These are phyloP conservation scores for Heteronetta atricapilla DNA, from an alignment of 2,113 vertebrate species.

Conservation along the genomic window DNA sequence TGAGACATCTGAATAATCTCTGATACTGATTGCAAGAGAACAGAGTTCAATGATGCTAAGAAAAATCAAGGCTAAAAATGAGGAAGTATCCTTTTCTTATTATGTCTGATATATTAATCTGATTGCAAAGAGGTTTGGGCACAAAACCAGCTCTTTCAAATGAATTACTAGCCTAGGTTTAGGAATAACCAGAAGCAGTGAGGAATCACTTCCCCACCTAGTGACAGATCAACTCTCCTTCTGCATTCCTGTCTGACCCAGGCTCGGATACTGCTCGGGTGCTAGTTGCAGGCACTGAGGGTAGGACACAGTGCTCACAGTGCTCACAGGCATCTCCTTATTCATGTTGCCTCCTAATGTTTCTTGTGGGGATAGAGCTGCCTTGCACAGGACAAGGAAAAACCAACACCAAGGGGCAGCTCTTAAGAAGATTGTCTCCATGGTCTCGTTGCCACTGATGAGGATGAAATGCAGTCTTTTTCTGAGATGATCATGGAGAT, in stretches of 20 bases:
- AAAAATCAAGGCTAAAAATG: background rate
- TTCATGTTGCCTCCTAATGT: background rate
- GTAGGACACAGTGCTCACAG: background rate
- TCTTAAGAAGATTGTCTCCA: background rate
- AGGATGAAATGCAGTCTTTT: background rate
- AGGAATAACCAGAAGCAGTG: background rate
- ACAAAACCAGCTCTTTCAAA: background rate
- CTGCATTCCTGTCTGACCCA: background rate
- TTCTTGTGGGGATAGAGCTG: background rate
- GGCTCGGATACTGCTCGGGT: background rate
- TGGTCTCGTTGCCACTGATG: background rate
- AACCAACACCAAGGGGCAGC: background rate
- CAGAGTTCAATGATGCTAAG: background rate
- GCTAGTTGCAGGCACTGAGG: background rate
- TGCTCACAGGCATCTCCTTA: background rate
- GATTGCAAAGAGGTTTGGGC: background rate
- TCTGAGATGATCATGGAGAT: background rate
- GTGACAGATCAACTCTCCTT: background rate
- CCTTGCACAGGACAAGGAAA: background rate
- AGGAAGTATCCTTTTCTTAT: background rate
- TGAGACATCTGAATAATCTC: background rate
- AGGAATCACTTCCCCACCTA: background rate
- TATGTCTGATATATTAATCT: background rate
- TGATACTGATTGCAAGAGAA: background rate
- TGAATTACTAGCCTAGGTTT: background rate